Conservation (phyloP, 2,888 invertebrate genomes). For the Malthinus seriepunctatus region DNA sequence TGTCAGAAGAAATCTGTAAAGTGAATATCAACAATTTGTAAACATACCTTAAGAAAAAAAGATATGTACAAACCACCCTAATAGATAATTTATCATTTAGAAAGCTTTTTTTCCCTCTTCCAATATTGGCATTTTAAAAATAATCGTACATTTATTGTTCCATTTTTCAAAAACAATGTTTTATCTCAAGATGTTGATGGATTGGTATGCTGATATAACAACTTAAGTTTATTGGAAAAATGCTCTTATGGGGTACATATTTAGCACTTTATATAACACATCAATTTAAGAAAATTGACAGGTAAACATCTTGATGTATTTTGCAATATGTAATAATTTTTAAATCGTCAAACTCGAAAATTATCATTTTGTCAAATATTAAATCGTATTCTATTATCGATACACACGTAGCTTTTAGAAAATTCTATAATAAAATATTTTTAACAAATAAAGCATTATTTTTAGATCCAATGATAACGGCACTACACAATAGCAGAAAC, state of each 20-base stretch:
- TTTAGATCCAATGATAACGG: constrained; percentile 30
- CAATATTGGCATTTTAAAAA: constrained; percentile 11
- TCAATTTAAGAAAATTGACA: constrained; percentile 27
- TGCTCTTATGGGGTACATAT: constrained; percentile 24
- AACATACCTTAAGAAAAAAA: too few species aligned
- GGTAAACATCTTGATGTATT: constrained; percentile 19
- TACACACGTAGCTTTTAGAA: constrained; percentile 15
- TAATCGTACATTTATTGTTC: constrained; percentile 15
- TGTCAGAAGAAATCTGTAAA: too few species aligned
- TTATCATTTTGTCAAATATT: neutral
- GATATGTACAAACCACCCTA: neutral
- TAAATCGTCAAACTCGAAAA: neutral
- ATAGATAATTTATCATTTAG: constrained; percentile 8
- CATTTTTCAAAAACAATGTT: constrained; percentile 23
- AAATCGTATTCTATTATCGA: neutral
- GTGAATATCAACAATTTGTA: too few species aligned
- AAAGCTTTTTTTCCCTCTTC: constrained; percentile 8
- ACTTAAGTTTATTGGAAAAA: constrained; percentile 23
- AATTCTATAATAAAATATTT: constrained; percentile 28
- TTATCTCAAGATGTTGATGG: constrained; percentile 22
- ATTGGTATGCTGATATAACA: constrained; percentile 19
- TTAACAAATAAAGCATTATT: constrained; percentile 34
- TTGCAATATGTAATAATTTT: constrained; percentile 3
- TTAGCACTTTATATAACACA: constrained; percentile 27
- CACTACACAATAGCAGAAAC: constrained; percentile 41